Evolutionary conservation across 2,888 invertebrate genomes (phyloP), one percentile per base, ranked within the genome.

Genomic region (Agonopterix subpropinquella): DNA sequence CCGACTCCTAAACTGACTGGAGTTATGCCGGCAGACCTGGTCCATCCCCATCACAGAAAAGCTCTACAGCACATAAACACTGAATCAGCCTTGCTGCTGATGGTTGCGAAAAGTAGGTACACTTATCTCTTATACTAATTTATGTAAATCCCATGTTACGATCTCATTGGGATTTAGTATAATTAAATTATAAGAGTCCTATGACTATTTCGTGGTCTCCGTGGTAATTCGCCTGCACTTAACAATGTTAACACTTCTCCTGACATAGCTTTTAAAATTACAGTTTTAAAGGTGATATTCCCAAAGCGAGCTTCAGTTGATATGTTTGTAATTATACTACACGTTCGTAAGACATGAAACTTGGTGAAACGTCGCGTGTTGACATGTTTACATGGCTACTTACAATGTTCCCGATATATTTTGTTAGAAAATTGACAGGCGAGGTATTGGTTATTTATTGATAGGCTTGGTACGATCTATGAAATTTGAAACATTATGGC

Each of bases 141-240:
- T 18, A 18, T 18, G 28, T 7, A 28, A 28, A 28, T 28, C 28
- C 7, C 1, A 28, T 28, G 7, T 7, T 28, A 5, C 5, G n/a
- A n/a, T 28, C 28, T 28, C 7, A 28, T 28, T 28, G 28, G 28
- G 7, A 28, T 28, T 7, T 5, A 7, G 28, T 28, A 28, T 28
- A 18, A 4, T 18, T 15, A 18, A 18, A 18, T 18, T 13, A 18
- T 18, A 18, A 18, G 37, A 9, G 39, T 4, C 10, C 39, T 39
- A 73, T 4, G 67, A 75, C 77, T 67, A 62, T 62, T 69, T 68
- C 62, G 65, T 58, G 65, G 64, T 63, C 56, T 61, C 55, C 64
- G 65, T 55, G 61, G 64, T 66, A 63, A 62, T 68, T 62, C 57
- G 56, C 56, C 15, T 45, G 41, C 42, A 13, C 18, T 35, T 15